Conservation (phyloP, 2,797 vertebrate genomes). For the Neopelma chrysocephalum region DNA sequence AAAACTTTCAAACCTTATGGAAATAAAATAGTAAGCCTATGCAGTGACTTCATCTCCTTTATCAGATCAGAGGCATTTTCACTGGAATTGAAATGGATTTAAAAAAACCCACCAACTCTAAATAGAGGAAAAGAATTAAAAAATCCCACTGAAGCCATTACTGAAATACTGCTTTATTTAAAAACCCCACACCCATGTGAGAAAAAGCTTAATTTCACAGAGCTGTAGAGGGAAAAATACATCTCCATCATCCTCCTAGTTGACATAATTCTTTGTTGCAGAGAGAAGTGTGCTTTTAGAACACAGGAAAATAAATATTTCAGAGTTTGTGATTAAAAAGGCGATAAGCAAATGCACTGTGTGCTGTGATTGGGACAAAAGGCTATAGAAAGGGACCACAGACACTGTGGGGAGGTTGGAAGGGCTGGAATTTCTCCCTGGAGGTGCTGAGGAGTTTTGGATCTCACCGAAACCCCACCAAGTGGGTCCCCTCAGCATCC, state of each 20-base stretch:
- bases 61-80: constrained; percentile 69
- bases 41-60: constrained; percentile 71
- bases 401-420: background rate
- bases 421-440: constrained; percentile 36
- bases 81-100: constrained; percentile 37
- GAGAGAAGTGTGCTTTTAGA: background rate
- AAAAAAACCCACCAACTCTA: background rate
- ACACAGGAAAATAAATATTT: background rate
- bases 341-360: background rate
- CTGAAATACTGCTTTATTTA: constrained; percentile 32
- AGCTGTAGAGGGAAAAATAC: background rate
- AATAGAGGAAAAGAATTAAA: constrained; percentile 28
- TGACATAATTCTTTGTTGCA: background rate
- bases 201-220: background rate
- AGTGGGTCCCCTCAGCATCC: background rate
- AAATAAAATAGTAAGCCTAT: constrained; percentile 66
- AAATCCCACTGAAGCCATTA: constrained; percentile 22
- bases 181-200: background rate
- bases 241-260: background rate
- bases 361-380: background rate
- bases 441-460: background rate
- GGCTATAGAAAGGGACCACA: background rate
- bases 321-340: background rate
- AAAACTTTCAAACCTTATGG: constrained; percentile 59
- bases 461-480: background rate